Evolutionary conservation across 1,140 invertebrate genomes (phyloP), one percentile per base, ranked within the genome.

Genomic region (Triops longicaudatus): DNA sequence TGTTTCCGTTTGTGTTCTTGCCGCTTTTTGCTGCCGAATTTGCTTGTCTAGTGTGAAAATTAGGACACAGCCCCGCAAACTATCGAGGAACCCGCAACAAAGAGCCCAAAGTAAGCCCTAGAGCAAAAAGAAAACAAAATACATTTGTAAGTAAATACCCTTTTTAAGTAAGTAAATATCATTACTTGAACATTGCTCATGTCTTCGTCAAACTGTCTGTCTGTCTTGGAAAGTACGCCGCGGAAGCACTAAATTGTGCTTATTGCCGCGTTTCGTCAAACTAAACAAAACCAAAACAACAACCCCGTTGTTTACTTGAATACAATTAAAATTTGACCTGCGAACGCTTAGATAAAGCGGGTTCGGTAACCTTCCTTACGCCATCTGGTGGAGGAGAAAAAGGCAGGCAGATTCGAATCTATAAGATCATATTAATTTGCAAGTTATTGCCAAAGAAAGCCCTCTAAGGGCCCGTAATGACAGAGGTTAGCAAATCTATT

Each of bases 11-110:
- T 87, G 87, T 73, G 85, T 85, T 79, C 85, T 87, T 50, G 80
- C 79, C 1, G 85, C 78, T 14, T 87, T 84, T 78, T 87, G 85
- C 81, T 91, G 87, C 82, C 90, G 90, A 74, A 90, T 89, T 82
- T 88, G 87, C 83, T 89, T 90, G 82, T 91, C 90, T 83, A 92
- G 86, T 83, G 89, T 90, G 83, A 91, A 89, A 80, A 92, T 83
- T 72, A 90, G 87, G 73, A 89, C 83, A 78, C 88, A 88, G 78
- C 91, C 91, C 80, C 87, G 88, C 73, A 91, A 84, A 83, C 91
- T 92, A 83, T 92, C 90, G 76, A 88, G 83, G 80, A 90, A 86
- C 1, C 91, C 91, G 82, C 86, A 87, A 76, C 87, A 86, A 79
- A 90, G 83, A 50, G 90, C 89, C 81, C 86, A 83, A 50, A 87